Conservation (phyloP, 1,140 invertebrate species). For the Oreohelix idahoensis region DNA sequence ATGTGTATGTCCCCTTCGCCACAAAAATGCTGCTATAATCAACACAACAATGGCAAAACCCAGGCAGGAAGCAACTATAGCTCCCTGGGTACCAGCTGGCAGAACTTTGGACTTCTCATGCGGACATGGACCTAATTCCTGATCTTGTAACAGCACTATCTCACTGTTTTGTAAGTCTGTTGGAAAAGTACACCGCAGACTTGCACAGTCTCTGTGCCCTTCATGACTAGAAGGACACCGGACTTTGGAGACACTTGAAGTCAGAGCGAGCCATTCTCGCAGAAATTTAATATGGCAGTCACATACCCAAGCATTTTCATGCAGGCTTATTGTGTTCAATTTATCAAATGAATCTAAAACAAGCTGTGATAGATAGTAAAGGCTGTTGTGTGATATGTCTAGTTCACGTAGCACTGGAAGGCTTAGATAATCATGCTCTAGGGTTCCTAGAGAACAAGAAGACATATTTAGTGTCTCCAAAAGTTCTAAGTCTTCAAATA, state of each 20-base stretch:
- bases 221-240: conserved; percentile 31
- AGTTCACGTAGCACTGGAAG: conserved; percentile 46
- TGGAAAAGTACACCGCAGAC: conserved; percentile 39
- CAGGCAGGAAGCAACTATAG: conserved; percentile 48
- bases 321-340: conserved; percentile 43
- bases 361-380: conserved; percentile 50
- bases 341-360: conserved; percentile 46
- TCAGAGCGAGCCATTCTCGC: conserved; percentile 48
- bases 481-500: conserved; percentile 50
- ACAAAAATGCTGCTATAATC: conserved; percentile 47
- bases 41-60: conserved; percentile 42
- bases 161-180: background rate
- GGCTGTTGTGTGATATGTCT: conserved; percentile 56
- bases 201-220: conserved; percentile 40
- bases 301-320: conserved; percentile 58
- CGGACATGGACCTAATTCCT: conserved; percentile 43
- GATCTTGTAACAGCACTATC: conserved; percentile 42
- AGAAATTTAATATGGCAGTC: conserved; percentile 58
- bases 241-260: conserved; percentile 26
- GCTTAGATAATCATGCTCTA: conserved; percentile 44
- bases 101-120: background rate
- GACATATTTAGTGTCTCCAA: conserved; percentile 56
- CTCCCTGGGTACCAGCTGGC: conserved; percentile 46
- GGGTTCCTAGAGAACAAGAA: conserved; percentile 46
- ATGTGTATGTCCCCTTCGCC: conserved; percentile 41